Conservation (phyloP, 2,888 invertebrate species). For the Willowsia nigromaculata region DNA sequence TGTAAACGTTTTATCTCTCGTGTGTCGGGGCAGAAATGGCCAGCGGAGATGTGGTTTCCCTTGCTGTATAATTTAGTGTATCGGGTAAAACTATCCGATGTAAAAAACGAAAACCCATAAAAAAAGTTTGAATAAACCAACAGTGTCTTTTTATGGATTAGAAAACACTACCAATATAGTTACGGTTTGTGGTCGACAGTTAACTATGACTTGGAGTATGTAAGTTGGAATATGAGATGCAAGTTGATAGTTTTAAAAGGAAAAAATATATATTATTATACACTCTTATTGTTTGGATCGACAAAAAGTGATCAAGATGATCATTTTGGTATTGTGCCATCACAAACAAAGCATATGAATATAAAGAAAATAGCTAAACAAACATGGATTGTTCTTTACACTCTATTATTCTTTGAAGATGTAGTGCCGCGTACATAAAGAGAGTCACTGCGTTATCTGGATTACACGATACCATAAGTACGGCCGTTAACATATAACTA, state of each 20-base stretch:
- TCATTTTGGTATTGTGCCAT: neutral
- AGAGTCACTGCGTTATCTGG: neutral
- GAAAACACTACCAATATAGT: too few species aligned
- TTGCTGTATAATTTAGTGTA: neutral
- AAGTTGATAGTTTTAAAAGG: too few species aligned
- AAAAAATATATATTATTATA: too few species aligned
- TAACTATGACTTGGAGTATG: too few species aligned
- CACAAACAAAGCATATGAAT: neutral
- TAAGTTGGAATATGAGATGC: too few species aligned
- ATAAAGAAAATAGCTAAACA: neutral
- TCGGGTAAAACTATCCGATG: neutral
- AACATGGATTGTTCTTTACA: neutral
- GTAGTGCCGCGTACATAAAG: neutral
- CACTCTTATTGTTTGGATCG: too few species aligned
- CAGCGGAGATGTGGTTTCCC: constrained; percentile 20
- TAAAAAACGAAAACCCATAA: neutral
- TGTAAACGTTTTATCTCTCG: constrained; percentile 32
- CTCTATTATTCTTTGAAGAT: neutral
- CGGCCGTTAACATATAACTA: neutral
- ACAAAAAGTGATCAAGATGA: neutral
- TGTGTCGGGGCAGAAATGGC: neutral
- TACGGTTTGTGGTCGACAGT: too few species aligned
- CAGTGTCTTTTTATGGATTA: too few species aligned
- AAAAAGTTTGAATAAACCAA: too few species aligned
- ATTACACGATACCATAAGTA: neutral